These are phyloP conservation scores for Neosilurus hyrtlii DNA, from an alignment of 2,797 vertebrate species.

Conservation along the genomic window DNA sequence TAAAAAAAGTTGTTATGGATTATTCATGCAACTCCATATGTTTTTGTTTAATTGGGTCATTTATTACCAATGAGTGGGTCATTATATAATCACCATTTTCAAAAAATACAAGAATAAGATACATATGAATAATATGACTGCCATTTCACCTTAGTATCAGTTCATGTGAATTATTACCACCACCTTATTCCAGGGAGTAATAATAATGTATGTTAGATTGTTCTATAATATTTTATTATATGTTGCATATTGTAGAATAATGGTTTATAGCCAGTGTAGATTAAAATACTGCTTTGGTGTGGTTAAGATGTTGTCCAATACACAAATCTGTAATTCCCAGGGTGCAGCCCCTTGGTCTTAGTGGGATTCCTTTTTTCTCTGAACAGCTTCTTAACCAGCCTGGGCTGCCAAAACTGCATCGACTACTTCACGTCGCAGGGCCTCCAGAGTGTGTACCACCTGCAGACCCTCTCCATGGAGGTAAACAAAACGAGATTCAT, in stretches of 20 bases:
- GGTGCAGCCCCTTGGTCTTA: conserved; percentile 65
- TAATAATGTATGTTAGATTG: neutral
- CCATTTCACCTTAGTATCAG: too few relatives aligned
- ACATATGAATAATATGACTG: neutral
- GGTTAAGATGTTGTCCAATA: conserved; percentile 51
- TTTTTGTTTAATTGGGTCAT: conserved; percentile 24
- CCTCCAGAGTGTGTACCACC: conserved; percentile 94
- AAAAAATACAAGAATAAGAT: neutral
- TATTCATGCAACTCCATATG: conserved; percentile 71
- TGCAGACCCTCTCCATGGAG: conserved; percentile 96
- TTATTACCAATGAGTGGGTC: neutral
- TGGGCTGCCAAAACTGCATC: conserved; percentile 98
- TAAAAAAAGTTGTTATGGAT: conserved; percentile 76
- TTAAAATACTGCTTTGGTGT: conserved; percentile 38
- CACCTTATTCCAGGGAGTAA: neutral
- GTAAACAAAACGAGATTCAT: conserved; percentile 70
- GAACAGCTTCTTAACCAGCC: conserved; percentile 95
- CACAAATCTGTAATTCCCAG: conserved; percentile 54
- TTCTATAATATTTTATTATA: neutral
- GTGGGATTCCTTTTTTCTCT: conserved; percentile 76
- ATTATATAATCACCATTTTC: neutral
- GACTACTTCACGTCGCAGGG: conserved; percentile 98
- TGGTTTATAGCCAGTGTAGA: conserved; percentile 7
- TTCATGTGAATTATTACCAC: neutral
- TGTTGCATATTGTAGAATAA: neutral